phyloP scores from a whole-genome alignment of 2,888 invertebrate species.

The Pyrrhosoma nymphula region DNA sequence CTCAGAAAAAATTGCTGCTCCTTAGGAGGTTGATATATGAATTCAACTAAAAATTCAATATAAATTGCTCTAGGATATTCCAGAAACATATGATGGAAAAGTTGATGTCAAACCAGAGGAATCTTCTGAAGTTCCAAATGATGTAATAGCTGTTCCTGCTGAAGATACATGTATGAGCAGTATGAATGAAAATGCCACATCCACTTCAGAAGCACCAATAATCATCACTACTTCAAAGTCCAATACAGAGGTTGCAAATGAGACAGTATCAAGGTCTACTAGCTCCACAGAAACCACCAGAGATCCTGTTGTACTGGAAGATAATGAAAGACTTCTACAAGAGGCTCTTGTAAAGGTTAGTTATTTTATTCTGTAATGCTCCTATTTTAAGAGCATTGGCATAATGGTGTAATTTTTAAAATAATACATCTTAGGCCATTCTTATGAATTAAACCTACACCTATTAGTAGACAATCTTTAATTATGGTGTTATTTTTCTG shows the following conservation, averaged over 20 bases:
- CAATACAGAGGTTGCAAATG: not conserved
- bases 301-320: not conserved
- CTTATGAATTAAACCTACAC: no score
- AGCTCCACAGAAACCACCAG: not conserved
- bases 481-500: no score
- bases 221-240: not conserved
- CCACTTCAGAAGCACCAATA: not conserved
- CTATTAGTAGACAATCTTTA: no score
- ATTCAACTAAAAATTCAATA: not conserved
- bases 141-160: not conserved
- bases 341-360: conserved; percentile 51
- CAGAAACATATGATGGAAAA: conserved; percentile 40
- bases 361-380: not conserved
- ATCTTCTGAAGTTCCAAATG: not conserved
- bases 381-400: no score
- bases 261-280: not conserved
- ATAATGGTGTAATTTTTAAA: no score
- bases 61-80: not conserved
- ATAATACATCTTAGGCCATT: no score
- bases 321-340: conserved; percentile 33
- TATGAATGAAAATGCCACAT: not conserved
- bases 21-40: not conserved
- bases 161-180: not conserved
- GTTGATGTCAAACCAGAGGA: not conserved
- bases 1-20: not conserved